These are phyloP conservation scores for Orientallactaga sibirica DNA, from an alignment of 2,797 vertebrate genomes.

Conservation along the genomic window DNA sequence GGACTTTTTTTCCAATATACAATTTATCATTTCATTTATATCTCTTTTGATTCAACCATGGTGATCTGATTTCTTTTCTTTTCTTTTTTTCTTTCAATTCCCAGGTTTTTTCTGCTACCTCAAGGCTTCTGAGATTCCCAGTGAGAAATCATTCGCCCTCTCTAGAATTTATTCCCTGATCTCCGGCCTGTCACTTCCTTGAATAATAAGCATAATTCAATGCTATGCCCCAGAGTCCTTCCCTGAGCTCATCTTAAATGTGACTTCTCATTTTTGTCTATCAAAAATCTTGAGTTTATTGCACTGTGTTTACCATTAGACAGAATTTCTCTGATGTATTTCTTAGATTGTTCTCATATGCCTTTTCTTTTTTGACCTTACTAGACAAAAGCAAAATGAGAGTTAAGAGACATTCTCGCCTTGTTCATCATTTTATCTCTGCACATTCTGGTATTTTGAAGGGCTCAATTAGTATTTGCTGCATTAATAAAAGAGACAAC, in stretches of 20 bases:
- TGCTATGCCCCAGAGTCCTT: not conserved
- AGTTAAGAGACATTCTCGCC: not conserved
- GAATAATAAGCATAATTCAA: not conserved
- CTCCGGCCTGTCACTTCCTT: not conserved
- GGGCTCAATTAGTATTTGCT: not conserved
- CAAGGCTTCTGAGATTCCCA: not conserved
- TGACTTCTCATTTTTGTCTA: not conserved
- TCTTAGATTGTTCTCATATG: not conserved
- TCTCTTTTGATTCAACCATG: not conserved
- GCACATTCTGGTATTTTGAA: not conserved
- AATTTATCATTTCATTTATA: not conserved
- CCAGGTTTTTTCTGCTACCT: too few species aligned
- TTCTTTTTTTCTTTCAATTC: not conserved
- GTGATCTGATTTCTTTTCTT: not conserved
- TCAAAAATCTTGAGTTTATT: not conserved
- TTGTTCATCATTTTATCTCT: not conserved
- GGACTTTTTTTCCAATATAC: not conserved
- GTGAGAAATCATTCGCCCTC: not conserved
- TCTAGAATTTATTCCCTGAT: not conserved
- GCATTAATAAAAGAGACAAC: not conserved
- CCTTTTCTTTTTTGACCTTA: not conserved
- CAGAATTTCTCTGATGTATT: not conserved
- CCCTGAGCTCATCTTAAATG: not conserved
- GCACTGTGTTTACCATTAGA: not conserved
- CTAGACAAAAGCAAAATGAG: not conserved